Base-by-base conservation (phyloP, 2,888 invertebrate species). In the Drosophila dives region DNA sequence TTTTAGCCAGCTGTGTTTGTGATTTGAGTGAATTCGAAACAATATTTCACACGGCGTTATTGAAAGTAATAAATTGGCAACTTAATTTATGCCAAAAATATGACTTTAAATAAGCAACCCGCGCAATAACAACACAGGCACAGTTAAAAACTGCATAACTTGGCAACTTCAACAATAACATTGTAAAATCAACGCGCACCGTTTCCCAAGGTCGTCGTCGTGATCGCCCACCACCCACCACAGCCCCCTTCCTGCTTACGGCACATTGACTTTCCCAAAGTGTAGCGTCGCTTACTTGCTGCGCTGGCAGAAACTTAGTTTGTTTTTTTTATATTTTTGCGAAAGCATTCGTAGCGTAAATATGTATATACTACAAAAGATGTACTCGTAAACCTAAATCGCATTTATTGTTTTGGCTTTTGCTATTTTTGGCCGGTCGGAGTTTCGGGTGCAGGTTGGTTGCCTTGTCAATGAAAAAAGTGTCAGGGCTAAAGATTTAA, bases 401-500 rank as follows among this genome's bases (percentile, higher is more conserved):
- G 81, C 77, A 83, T 83, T 83, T 84, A 74, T 87, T 84, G 85
- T 77, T 65, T 65, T 49, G 70, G 53, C 56, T 71, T 75, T 65
- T 56, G 81, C 79, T 77, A 77, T 77, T 79, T 79, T 77, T 34
- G 80, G 63, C 60, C 64, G 40, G n/a, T 72, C 48, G 80, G 62
- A 79, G 71, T 78, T 79, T 65, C 69, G 66, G 66, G 66, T 55
- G 60, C 59, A 58, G 45, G 68, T 78, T 85, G 83, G 71, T 78
- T 88, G 83, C 83, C 88, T 88, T 86, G 90, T 83, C 90, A 90
- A 88, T 86, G 86, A 90, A 90, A 84, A 85, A 86, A 90, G 81
- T 86, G 86, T 86, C 86, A 86, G 86, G 86, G 86, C 90, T 88
- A 88, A 77, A 88, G 89, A 84, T 84, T 84, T 89, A 87, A 85